Conservation (phyloP, 2,797 vertebrate genomes). For the Pempheris klunzingeri region DNA sequence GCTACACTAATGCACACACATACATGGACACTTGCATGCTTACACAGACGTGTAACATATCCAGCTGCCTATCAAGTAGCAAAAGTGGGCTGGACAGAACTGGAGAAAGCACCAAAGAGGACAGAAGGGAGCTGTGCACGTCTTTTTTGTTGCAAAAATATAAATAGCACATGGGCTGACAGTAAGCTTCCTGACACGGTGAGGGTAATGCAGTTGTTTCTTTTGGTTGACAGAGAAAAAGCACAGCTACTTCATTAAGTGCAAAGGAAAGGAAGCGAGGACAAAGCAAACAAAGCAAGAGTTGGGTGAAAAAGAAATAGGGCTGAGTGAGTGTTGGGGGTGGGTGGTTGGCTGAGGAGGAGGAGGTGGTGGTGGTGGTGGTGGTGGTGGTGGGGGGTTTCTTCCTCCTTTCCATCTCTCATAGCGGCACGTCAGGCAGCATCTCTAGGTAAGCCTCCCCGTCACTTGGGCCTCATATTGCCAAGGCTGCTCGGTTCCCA, state of each 20-base stretch:
- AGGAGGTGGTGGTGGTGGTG: neutral
- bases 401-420: conserved; percentile 65
- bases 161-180: conserved; percentile 63
- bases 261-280: conserved; percentile 76
- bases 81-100: conserved; percentile 36
- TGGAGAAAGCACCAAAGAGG: conserved; percentile 15
- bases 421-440: conserved; percentile 59
- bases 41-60: conserved; percentile 44
- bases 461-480: conserved; percentile 76
- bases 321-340: conserved; percentile 67
- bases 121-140: conserved; percentile 27
- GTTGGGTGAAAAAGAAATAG: conserved; percentile 72
- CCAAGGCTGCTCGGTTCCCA: conserved; percentile 79
- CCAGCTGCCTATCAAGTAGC: conserved; percentile 42
- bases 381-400: conserved; percentile 31
- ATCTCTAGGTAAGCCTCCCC: conserved; percentile 80
- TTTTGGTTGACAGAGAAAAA: conserved; percentile 71
- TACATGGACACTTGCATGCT: conserved; percentile 22
- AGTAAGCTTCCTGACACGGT: conserved; percentile 51
- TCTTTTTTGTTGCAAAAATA: conserved; percentile 53
- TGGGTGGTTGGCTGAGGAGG: too few relatives aligned
- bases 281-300: conserved; percentile 83
- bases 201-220: conserved; percentile 57
- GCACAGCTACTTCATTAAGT: conserved; percentile 83
- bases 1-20: conserved; percentile 18